phyloP scores from a whole-genome alignment of 2,113 vertebrate genomes.

The Nothobranchius kuhntae region DNA sequence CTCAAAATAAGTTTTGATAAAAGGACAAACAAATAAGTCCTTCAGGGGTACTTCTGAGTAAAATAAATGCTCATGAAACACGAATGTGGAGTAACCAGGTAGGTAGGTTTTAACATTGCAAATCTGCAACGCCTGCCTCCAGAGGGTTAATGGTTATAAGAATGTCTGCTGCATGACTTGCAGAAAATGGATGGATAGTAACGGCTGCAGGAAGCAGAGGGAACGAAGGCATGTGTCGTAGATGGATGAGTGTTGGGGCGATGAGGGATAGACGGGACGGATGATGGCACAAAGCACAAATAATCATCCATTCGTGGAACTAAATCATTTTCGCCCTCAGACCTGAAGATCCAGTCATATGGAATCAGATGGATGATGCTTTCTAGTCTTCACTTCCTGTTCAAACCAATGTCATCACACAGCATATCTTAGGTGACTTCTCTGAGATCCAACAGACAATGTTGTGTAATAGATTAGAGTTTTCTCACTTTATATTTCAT shows the following conservation, averaged over 20 bases:
- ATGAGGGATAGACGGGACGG: conserved; percentile 18
- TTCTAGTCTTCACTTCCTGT: background rate
- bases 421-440: background rate
- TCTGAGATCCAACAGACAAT: background rate
- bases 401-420: background rate
- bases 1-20: too few species aligned
- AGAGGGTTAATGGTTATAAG: too few species aligned
- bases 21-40: too few species aligned
- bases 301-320: background rate
- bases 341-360: background rate
- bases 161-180: too few species aligned
- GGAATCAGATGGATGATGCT: conserved; percentile 4
- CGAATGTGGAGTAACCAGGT: too few species aligned
- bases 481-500: too few species aligned
- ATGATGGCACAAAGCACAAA: conserved; percentile 19
- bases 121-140: too few species aligned
- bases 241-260: conserved; percentile 24
- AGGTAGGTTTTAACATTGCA: too few species aligned
- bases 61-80: too few species aligned
- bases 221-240: background rate
- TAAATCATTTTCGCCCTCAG: conserved; percentile 41
- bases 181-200: too few species aligned
- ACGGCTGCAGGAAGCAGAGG: background rate
- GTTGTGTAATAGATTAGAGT: too few species aligned
- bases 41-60: too few species aligned